Base-by-base conservation (phyloP, 2,113 vertebrate species). In the human (Homo sapiens) region DNA sequence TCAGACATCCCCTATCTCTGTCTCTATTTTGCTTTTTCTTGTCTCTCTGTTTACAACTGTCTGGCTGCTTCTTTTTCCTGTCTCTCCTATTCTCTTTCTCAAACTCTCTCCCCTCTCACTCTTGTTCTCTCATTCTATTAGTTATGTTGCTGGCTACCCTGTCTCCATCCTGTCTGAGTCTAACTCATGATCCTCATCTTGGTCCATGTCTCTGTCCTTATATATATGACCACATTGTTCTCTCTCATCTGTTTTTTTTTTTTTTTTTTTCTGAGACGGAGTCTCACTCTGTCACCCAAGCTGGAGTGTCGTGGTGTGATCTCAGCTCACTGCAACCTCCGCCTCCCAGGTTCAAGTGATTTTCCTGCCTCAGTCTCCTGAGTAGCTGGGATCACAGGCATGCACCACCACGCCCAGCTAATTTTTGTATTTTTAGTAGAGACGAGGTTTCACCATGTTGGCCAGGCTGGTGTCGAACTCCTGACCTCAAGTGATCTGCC, bases 131-230 rank as follows among this genome's bases (percentile, higher is more conserved):
- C 17, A 45, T 61, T 90, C 35, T 40, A 22, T 64, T 90, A 72
- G 25, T 52, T 95, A 43, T 76, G 27, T 48, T 94, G 52, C 23
- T 8, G 48, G 66, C 64, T 18, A 55, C 38, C 59, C 64, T 70
- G 48, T 87, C 27, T 97, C 38, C 30, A 88, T 75, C 70, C 16
- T 79, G 75, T 70, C 25, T 3, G 45, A 43, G 30, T 83, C 55
- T 82, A 85, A 96, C 5, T 50, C 83, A 83, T 22, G 32, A 18
- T 55, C 93, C 66, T 96, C 72, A 75, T 88, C 20, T 93, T 84
- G 86, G 64, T 96, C 35, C n/a, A 55, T 89, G 38, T 89, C 59
- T 64, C 72, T 30, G 9, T 93, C 79, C 61, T 96, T 89, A 86
- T 9, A 57, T 55, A 84, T 59, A 72, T 79, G 32, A 94, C 66